Evolutionary conservation across 2,113 vertebrate genomes (phyloP).

Genomic region (Pelmatolapia mariae): DNA sequence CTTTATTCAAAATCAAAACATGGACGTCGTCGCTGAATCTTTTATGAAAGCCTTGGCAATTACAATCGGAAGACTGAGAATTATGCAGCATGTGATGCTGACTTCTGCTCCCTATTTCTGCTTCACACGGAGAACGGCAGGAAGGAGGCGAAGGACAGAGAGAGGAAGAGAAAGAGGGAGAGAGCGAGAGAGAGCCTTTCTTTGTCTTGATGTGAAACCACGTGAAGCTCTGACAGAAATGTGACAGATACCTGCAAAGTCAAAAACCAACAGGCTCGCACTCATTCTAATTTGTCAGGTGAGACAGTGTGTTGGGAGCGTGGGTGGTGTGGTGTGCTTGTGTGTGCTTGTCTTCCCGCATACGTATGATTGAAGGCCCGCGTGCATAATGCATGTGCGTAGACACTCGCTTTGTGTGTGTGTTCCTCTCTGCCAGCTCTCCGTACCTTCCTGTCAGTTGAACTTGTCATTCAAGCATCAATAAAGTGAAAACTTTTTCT

Average conservation of each 20-base stretch:
- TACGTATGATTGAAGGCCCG: constrained; percentile 17
- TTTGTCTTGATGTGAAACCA: constrained; percentile 54
- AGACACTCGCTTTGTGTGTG: not conserved
- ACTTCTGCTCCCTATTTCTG: constrained; percentile 41
- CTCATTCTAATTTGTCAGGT: constrained; percentile 61
- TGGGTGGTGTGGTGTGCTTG: constrained; percentile 44
- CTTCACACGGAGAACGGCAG: constrained; percentile 10
- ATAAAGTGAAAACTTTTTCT: constrained; percentile 38
- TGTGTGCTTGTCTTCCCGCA: constrained; percentile 38
- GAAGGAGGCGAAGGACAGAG: not conserved
- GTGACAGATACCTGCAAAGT: constrained; percentile 60
- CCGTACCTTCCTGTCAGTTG: constrained; percentile 40
- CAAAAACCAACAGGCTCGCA: constrained; percentile 22
- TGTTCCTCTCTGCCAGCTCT: not conserved
- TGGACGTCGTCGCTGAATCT: constrained; percentile 22
- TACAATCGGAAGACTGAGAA: constrained; percentile 27
- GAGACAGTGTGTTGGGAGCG: constrained; percentile 52
- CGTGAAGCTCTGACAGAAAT: constrained; percentile 59
- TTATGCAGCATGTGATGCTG: constrained; percentile 47
- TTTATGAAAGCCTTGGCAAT: constrained; percentile 36
- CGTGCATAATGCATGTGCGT: constrained; percentile 43
- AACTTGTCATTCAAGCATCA: constrained; percentile 58
- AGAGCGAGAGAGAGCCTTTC: not conserved
- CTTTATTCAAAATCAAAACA: constrained; percentile 43
- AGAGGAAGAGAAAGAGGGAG: not conserved